Evolutionary conservation across 2,797 vertebrate species (phyloP).

Genomic region (Carcharodon carcharias): DNA sequence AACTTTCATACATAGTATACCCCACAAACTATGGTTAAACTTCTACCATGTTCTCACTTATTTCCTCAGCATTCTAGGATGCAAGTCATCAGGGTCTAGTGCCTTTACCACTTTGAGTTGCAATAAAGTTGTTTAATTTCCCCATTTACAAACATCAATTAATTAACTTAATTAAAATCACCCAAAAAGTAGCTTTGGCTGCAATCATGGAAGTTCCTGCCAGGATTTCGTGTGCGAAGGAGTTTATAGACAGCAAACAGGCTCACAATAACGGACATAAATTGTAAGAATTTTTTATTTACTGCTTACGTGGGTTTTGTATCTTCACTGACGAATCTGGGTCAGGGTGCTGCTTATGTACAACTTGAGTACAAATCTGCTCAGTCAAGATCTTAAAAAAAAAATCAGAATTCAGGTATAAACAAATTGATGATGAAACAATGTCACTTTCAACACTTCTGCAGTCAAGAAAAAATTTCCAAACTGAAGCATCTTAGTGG

Average conservation of each 20-base stretch:
- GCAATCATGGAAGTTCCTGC: not conserved
- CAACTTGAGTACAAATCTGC: conserved; percentile 94
- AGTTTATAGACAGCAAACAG: not conserved
- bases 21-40: not conserved
- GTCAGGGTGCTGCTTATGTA: conserved; percentile 96
- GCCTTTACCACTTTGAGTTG: not conserved
- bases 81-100: not conserved
- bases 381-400: conserved; percentile 83
- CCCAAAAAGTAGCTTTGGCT: not conserved
- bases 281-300: not conserved
- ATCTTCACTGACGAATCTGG: conserved; percentile 94
- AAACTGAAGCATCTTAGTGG: not conserved
- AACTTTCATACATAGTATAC: not conserved
- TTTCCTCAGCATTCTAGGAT: not conserved
- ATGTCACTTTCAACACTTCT: not conserved
- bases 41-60: not conserved
- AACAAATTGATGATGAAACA: not conserved
- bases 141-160: not conserved
- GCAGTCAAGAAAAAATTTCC: not conserved
- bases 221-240: not conserved
- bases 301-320: conserved; percentile 90
- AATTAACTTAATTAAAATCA: not conserved
- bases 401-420: conserved; percentile 39
- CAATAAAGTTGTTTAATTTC: not conserved
- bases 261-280: not conserved